phyloP scores from a whole-genome alignment of 2,113 vertebrate genomes.

The Taurulus bubalis region DNA sequence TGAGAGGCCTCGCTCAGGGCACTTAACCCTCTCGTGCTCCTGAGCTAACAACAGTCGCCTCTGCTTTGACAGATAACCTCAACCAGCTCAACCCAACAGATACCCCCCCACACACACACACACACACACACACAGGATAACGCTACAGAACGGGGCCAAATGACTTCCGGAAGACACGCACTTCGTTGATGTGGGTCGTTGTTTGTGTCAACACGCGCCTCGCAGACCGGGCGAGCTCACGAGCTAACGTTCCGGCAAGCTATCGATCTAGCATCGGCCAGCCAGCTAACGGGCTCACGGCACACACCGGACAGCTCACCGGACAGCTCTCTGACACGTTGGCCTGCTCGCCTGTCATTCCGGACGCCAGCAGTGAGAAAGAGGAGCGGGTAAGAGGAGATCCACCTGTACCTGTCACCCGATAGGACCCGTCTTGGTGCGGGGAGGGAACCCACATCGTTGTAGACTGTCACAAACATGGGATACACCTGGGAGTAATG shows the following conservation, averaged over 20 bases:
- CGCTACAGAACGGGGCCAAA: neutral
- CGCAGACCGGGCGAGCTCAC: constrained; percentile 20
- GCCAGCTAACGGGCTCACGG: neutral
- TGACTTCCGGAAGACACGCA: neutral
- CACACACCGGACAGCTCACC: neutral
- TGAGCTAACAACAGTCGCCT: constrained; percentile 50
- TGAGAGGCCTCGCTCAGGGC: constrained; percentile 9
- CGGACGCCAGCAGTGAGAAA: neutral
- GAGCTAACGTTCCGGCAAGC: constrained; percentile 36
- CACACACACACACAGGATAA: neutral
- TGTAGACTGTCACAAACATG: too few species aligned
- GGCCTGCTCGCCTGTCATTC: neutral
- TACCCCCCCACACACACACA: too few species aligned
- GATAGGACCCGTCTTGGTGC: neutral
- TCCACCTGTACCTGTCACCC: fast-evolving
- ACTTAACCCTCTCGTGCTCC: fast-evolving
- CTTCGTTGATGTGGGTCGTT: neutral
- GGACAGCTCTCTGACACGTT: too few species aligned
- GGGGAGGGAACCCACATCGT: neutral
- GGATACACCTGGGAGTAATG: neutral
- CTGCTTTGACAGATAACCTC: constrained; percentile 44
- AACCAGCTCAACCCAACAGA: neutral
- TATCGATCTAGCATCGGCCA: constrained; percentile 7
- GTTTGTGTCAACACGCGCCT: constrained; percentile 1
- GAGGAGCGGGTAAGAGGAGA: constrained; percentile 47